phyloP scores from a whole-genome alignment of 64 coral and sea anemone species.

The Dendronephthya gigantea region DNA sequence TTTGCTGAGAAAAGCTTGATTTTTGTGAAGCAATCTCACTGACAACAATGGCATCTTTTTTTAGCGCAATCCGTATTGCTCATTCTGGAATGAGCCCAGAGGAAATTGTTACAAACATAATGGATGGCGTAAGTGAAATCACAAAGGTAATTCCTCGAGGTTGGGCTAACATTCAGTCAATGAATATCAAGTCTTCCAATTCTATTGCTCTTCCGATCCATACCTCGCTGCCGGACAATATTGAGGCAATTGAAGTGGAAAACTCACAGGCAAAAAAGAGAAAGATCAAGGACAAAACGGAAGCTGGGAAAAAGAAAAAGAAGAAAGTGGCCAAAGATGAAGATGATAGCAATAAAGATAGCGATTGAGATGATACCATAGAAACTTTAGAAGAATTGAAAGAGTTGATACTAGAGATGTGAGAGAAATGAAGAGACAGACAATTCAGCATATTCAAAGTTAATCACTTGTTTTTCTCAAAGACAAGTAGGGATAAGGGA shows the following conservation, averaged over 20 bases:
- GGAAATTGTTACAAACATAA: conserved; percentile 63
- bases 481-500: too few relatives aligned
- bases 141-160: conserved; percentile 66
- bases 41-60: background rate
- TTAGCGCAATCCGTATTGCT: conserved; percentile 76
- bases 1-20: too few relatives aligned
- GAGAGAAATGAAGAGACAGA: too few relatives aligned
- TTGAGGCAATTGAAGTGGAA: conserved; percentile 29
- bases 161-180: conserved; percentile 83
- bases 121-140: conserved; percentile 44
- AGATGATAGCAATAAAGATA: too few relatives aligned
- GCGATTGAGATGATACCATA: too few relatives aligned
- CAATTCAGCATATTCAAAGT: too few relatives aligned
- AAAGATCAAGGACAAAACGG: background rate
- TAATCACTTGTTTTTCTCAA: too few relatives aligned
- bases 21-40: too few relatives aligned
- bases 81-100: conserved; percentile 61
- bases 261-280: conserved; percentile 35
- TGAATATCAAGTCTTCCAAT: conserved; percentile 80
- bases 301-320: too few relatives aligned
- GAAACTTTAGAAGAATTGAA: too few relatives aligned
- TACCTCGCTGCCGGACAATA: conserved; percentile 61
- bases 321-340: too few relatives aligned
- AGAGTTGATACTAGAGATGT: too few relatives aligned
- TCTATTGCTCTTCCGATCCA: conserved; percentile 85